Evolutionary conservation across 2,113 vertebrate species (phyloP), one percentile per base, ranked within the genome.

Genomic region (Notarius quadriscutis): DNA sequence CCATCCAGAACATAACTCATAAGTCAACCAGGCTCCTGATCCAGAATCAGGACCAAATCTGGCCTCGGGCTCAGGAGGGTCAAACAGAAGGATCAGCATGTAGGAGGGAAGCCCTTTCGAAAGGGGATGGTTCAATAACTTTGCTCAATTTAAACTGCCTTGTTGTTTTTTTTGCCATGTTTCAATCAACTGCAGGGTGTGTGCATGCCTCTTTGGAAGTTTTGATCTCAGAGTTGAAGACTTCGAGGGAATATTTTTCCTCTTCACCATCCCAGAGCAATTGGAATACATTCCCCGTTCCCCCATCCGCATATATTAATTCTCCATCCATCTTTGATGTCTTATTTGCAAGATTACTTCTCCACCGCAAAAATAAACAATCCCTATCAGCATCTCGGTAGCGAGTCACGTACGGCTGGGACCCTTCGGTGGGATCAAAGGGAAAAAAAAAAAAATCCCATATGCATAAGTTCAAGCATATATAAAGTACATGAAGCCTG

Each of bases 271-370:
- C 94, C 94, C 93, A 93, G 57, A 94, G 94, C 94, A 93, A 92
- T 95, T 92, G 87, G 93, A 94, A 95, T 95, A 94, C 94, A 94
- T 95, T 88, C 84, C 22, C 55, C 55, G 0, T 62, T 92, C 90
- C 91, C 87, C 89, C 91, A 87, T 72, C 87, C 86, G 95, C 94
- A 95, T 95, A 95, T 95, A 95, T 96, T 94, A 95, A 94, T 93
- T 95, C 91, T 92, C 88, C 55, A 92, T 94, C 93, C 88, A 95
- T 95, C 95, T 95, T 96, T 96, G 94, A 95, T 96, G 95, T 95
- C 94, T 94, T 95, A 95, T 96, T 95, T 95, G 93, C 94, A 93
- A 94, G 94, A 95, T 95, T 95, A 94, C 94, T 92, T 94, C 93
- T 93, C 86, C 71, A 78, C 77, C 91, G 81, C 89, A 85, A 85